Base-by-base conservation (phyloP, 2,113 vertebrate genomes). In the Chloebia gouldiae region DNA sequence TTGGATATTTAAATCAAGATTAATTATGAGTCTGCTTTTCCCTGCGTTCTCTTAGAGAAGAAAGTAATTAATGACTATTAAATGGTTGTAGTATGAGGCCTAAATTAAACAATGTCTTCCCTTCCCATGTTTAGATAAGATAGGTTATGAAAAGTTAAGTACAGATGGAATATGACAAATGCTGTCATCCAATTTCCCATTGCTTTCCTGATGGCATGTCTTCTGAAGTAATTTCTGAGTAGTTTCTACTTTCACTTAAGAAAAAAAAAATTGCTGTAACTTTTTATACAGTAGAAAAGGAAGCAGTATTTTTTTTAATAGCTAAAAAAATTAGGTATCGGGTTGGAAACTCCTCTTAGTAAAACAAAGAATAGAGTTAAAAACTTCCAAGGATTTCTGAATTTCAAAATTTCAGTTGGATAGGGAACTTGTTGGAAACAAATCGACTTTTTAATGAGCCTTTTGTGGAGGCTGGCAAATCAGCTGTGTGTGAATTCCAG, bases 71-170 rank as follows among this genome's bases (percentile, higher is more conserved):
- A 95, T 94, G 49, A 73, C 63, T 87, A 80, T 82, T 90, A 94
- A 90, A 86, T 72, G 37, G 54, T 57, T 93, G 78, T 42, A 80
- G 42, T 69, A 91, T 80, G 59, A 77, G 30, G 35, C 50, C 47
- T 82, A 89, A 89, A 85, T 95, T 92, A 96, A 95, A 96, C 88
- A 94, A 91, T 0, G 4, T 83, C 82, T 96, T 95, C 71, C 81
- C 33, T 83, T 95, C 66, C 45, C 56, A 39, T 92, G 90, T 93
- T 93, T 95, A 96, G 88, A 96, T 94, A 95, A 96, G 81, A 94
- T 82, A 94, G 44, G 53, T 85, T 89, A 75, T 88, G 77, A 89
- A 71, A 87, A 93, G 83, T 91, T 94, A 95, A 94, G 86, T 92
- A 91, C 77, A 92, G 80, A 81, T 84, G 83, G 72, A 92, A 87